A percentile compares a stretch with the other conserved stretches of the same genome.
These are phyloP conservation scores for Peromyscus nudipes DNA, from an alignment of 2,797 vertebrate genomes.

Conservation along the genomic window DNA sequence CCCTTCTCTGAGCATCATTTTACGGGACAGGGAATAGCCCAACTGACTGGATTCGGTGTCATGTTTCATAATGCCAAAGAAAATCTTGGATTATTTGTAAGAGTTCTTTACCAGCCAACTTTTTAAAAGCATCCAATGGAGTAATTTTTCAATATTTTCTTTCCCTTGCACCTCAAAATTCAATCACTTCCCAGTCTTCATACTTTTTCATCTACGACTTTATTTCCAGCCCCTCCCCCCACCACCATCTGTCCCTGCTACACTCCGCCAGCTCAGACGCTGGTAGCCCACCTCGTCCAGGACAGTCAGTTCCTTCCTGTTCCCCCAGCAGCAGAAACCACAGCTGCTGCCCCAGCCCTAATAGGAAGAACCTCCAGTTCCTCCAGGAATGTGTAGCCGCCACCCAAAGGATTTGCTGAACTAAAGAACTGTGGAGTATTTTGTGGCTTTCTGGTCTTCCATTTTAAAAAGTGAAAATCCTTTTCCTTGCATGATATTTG, in stretches of 20 bases:
- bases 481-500: not conserved
- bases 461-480: not conserved
- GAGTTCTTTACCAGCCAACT: not conserved
- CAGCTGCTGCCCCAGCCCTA: not conserved
- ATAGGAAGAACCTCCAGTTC: not conserved
- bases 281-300: not conserved
- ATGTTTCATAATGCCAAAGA: not conserved
- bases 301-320: not conserved
- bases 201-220: not conserved
- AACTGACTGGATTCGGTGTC: not conserved
- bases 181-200: not conserved
- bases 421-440: not conserved
- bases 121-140: not conserved
- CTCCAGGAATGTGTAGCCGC: not conserved
- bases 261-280: rapidly evolving
- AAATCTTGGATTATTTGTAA: not conserved
- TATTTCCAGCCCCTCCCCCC: not conserved
- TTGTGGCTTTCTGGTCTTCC: not conserved
- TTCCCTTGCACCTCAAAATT: not conserved
- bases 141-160: not conserved
- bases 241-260: not conserved
- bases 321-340: not conserved
- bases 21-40: not conserved
- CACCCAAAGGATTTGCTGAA: not conserved
- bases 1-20: not conserved